Base-by-base conservation (phyloP, 2,113 vertebrate species). In the Sylvilagus bachmani region DNA sequence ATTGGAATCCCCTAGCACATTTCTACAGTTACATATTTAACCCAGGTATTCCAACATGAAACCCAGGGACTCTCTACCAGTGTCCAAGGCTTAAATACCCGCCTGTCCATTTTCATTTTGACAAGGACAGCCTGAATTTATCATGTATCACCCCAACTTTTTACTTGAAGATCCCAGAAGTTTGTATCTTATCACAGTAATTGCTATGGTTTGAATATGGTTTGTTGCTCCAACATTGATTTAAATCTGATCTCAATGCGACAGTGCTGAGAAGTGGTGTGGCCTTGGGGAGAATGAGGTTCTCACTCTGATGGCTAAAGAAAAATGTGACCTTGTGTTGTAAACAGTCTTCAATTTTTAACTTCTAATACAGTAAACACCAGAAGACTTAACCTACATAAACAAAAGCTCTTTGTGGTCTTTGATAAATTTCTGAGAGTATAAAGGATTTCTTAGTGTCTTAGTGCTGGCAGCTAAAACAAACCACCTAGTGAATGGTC, bases 311-410 rank as follows among this genome's bases (percentile, higher is more conserved):
- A 62, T 51, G 27, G 33, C n/a, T 84, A 93, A 74, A 67, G 49
- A 90, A 83, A 88, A 83, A 88, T 22, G 8, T 87, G 14, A 85
- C 49, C 25, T 69, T 58, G 9, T 86, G n/a, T 77, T 79, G 86
- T 62, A 73, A 90, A 90, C 88, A 27, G 33, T 66, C 49, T 82
- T 95, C 73, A 69, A 36, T 79, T 82, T 58, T 93, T 82, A 89
- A 78, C 14, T 78, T 84, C 33, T 61, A 83, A 53, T 66, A 87
- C 22, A 64, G 11, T 84, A 44, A 90, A 55, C 58, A 91, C 75
- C 38, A 86, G 79, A 80, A 89, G 31, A 55, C 19, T 79, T n/a
- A 89, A 31, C 10, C 8, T 25, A 83, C 17, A 64, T 33, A 87
- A 82, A 75, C 49, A 77, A 85, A 83, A 89, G 38, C 17, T 89